These are phyloP conservation scores for Pseudococcus jackbeardsleyi DNA, from an alignment of 2,888 invertebrate genomes.

Conservation along the genomic window DNA sequence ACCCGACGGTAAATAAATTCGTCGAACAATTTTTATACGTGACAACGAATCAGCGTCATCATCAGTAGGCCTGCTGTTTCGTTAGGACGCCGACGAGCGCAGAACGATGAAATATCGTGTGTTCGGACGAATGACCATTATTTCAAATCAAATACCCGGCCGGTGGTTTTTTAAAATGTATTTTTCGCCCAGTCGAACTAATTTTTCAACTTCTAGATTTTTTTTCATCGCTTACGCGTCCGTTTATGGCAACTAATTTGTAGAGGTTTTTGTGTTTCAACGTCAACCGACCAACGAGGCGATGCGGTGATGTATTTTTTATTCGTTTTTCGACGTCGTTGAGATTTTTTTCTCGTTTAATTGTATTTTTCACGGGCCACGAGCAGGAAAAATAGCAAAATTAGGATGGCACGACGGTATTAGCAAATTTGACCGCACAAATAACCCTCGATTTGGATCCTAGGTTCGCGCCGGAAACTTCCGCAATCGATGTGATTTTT, in stretches of 20 bases:
- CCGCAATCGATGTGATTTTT: too few relatives aligned
- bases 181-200: neutral
- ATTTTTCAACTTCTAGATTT: slow-evolving; percentile 9
- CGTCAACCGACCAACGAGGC: neutral
- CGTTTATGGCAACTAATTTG: neutral
- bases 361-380: neutral
- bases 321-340: neutral
- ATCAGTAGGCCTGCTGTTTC: neutral
- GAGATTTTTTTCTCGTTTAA: neutral
- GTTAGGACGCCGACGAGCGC: too few relatives aligned
- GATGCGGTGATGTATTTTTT: neutral
- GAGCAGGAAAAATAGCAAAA: neutral
- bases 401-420: neutral
- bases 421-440: neutral
- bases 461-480: too few relatives aligned
- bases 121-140: neutral
- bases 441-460: neutral
- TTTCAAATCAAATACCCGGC: neutral
- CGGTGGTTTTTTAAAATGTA: neutral
- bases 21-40: neutral
- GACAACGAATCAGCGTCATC: neutral
- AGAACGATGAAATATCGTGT: neutral
- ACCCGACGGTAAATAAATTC: neutral
- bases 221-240: neutral
- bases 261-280: neutral